Base-by-base conservation (phyloP, 2,888 invertebrate species). In the Iselma pallidipennis region DNA sequence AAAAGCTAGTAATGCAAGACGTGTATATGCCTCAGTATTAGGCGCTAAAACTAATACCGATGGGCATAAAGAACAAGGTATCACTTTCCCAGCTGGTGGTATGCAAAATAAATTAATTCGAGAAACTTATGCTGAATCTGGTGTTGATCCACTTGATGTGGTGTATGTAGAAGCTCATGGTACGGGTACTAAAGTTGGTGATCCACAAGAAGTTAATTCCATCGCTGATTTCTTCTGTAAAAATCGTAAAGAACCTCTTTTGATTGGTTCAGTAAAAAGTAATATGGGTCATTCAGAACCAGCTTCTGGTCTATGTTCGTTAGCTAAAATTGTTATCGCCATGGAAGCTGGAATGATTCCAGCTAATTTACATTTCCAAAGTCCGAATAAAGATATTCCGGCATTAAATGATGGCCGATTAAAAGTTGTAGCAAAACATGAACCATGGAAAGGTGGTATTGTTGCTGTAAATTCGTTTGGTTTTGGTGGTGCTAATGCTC, bases 271-370 rank as follows among this genome's bases (percentile, higher is more conserved):
- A 0, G 94, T 98, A 0, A 99, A 99, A 81, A 96, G 96, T 21
- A 99, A 98, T 83, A 97, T 98, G 96, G 98, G 98, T 1, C 98
- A 99, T 80, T 91, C 97, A 3, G 98, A 99, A 82, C 95, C 97
- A 0, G 92, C 92, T 1, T 94, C 94, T 49, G 96, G 96, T 25
- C 84, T 98, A 23, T 94, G 95, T 77, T 92, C 96, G 1, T 84
- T 98, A 67, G 94, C 95, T 10, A 98, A 98, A 82, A 87, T 96
- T 56, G 81, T 98, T 21, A 88, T 98, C 62, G 93, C 97, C 14
- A 96, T 98, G 94, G 96, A 98, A 83, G 82, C 87, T 57, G 94
- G 95, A 28, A 81, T 89, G 29, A 92, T 99, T 70, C 98, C 98
- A 1, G 89, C 86, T 19, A 99, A 98, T 82, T 84, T 99, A 63